Percentiles rank a stretch among this genome's conserved stretches.
Evolutionary conservation across 2,888 invertebrate species (phyloP).

Genomic region (Lymantria monacha): DNA sequence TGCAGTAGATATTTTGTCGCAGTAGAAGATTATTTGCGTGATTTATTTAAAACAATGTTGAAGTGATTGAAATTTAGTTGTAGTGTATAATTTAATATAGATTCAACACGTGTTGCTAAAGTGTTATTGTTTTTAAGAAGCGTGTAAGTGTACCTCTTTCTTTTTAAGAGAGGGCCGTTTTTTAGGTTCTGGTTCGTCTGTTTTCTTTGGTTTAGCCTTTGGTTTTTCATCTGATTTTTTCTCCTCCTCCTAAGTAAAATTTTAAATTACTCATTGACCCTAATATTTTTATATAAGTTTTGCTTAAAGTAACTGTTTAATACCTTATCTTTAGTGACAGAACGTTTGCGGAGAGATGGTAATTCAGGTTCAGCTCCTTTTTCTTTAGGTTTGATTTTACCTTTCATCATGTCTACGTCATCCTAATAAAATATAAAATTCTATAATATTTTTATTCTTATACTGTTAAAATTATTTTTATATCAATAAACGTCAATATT

Average conservation of each 20-base stretch:
- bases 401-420: constrained; percentile 69
- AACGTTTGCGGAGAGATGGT: constrained; percentile 67
- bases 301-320: neutral
- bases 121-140: constrained; percentile 36
- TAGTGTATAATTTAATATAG: constrained; percentile 30
- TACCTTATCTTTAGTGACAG: constrained; percentile 75
- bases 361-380: constrained; percentile 70
- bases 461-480: neutral
- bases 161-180: constrained; percentile 73
- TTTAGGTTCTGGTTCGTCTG: constrained; percentile 65
- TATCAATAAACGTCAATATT: neutral
- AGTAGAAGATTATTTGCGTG: constrained; percentile 40
- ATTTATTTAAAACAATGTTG: constrained; percentile 18
- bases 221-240: constrained; percentile 72
- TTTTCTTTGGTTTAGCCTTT: constrained; percentile 65
- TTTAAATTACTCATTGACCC: constrained; percentile 8
- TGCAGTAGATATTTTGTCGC: constrained; percentile 25
- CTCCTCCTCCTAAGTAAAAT: constrained; percentile 65
- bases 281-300: neutral
- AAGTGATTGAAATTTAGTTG: constrained; percentile 34
- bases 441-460: neutral
- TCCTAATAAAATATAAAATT: constrained; percentile 52
- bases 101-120: constrained; percentile 26
- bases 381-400: constrained; percentile 75
- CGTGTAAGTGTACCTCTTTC: constrained; percentile 60